These are phyloP conservation scores for Acanthisitta chloris DNA, from an alignment of 2,113 vertebrate genomes.

Conservation along the genomic window DNA sequence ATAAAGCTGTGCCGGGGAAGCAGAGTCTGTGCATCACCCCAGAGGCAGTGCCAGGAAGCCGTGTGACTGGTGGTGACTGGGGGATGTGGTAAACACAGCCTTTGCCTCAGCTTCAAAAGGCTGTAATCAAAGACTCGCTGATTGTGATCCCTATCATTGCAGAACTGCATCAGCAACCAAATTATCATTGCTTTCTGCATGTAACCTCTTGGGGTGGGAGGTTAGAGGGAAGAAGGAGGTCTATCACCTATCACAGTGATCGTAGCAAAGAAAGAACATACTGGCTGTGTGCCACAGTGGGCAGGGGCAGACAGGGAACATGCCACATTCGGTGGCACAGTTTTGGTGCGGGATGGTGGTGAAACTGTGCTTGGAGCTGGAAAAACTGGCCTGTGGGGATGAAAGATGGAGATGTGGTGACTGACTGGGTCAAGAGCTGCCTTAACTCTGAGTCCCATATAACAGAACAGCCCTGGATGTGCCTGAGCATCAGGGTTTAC, in stretches of 20 bases:
- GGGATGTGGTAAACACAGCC: background rate
- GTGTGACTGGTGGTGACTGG: fast-evolving
- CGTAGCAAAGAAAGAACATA: background rate
- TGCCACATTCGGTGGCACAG: background rate
- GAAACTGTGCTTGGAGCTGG: background rate
- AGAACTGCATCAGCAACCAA: background rate
- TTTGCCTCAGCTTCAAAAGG: background rate
- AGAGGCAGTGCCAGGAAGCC: background rate
- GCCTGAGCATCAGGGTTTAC: background rate
- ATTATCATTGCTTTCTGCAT: background rate
- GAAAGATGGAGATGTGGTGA: background rate
- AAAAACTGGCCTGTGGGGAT: background rate
- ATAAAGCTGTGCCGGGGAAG: background rate
- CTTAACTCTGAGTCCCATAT: background rate
- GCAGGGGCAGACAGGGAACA: background rate
- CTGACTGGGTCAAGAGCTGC: background rate
- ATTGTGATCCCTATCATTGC: background rate
- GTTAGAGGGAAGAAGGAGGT: background rate
- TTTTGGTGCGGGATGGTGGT: background rate
- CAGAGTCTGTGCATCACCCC: background rate
- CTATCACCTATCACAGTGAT: background rate
- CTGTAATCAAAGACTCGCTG: background rate
- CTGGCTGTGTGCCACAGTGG: background rate
- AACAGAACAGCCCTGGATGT: background rate
- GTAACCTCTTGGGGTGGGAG: background rate